Conservation (phyloP, 2,888 invertebrate genomes). For the Heliconius sara region DNA sequence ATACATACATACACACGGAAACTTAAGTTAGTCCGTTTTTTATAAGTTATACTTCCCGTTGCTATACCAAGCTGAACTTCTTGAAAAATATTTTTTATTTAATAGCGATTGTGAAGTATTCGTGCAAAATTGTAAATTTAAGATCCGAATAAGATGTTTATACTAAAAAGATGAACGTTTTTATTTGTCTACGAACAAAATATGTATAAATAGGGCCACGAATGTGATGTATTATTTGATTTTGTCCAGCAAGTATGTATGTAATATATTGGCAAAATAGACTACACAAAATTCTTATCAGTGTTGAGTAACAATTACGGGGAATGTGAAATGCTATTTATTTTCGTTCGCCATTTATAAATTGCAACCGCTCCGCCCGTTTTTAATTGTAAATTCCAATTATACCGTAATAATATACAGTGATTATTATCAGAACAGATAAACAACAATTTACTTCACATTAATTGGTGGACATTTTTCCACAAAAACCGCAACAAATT, state of each 20-base stretch:
- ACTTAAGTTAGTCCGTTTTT: no score
- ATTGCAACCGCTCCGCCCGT: not conserved
- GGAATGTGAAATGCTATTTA: conserved; percentile 11
- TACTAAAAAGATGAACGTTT: not conserved
- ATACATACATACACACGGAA: no score
- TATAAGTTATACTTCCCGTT: no score
- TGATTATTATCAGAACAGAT: conserved; percentile 22
- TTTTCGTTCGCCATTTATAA: conserved; percentile 14
- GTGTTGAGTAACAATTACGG: conserved; percentile 5
- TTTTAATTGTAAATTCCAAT: conserved; percentile 29
- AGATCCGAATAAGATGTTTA: not conserved
- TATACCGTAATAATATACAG: conserved; percentile 18
- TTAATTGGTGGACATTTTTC: conserved; percentile 29
- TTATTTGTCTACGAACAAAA: not conserved
- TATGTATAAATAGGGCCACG: not conserved
- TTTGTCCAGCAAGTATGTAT: not conserved
- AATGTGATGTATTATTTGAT: not conserved
- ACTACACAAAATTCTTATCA: conserved; percentile 4
- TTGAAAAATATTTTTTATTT: no score
- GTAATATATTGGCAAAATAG: not conserved
- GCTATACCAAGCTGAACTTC: no score
- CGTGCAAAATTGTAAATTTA: not conserved
- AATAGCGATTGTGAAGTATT: not conserved
- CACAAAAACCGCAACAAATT: conserved; percentile 18
- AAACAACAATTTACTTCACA: conserved; percentile 31